Evolutionary conservation across 2,113 vertebrate species (phyloP).

Genomic region (Semnopithecus entellus): DNA sequence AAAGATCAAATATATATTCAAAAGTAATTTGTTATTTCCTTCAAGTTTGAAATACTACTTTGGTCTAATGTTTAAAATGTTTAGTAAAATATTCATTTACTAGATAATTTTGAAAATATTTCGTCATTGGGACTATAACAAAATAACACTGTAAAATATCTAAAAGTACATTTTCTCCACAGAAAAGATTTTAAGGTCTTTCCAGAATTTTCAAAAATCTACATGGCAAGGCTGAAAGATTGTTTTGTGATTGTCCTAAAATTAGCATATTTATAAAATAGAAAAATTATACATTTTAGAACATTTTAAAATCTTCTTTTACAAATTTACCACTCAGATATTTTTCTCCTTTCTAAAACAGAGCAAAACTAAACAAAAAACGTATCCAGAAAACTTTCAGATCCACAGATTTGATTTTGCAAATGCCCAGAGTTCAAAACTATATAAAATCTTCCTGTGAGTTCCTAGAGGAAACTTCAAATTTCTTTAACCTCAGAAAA

Average conservation of each 20-base stretch:
- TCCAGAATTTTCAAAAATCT: background rate
- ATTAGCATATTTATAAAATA: background rate
- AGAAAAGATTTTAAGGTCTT: background rate
- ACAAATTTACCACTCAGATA: background rate
- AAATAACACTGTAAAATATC: background rate
- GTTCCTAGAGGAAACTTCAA: background rate
- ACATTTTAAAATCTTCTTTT: background rate
- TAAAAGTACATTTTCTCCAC: background rate
- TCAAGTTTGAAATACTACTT: background rate
- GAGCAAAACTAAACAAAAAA: background rate
- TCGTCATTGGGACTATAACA: background rate
- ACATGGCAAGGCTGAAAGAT: background rate
- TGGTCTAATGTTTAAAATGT: background rate
- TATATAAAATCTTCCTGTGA: background rate
- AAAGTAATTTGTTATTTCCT: background rate
- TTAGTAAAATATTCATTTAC: background rate
- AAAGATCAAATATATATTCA: background rate
- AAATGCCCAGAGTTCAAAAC: background rate
- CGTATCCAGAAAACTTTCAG: background rate
- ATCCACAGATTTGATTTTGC: background rate
- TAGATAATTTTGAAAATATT: background rate
- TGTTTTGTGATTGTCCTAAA: background rate
- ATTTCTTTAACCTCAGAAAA: constrained; percentile 4
- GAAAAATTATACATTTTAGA: background rate
- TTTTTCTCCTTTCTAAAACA: background rate